Evolutionary conservation across 2,888 invertebrate species (phyloP), one percentile per base, ranked within the genome.

Genomic region (Noctua comes): DNA sequence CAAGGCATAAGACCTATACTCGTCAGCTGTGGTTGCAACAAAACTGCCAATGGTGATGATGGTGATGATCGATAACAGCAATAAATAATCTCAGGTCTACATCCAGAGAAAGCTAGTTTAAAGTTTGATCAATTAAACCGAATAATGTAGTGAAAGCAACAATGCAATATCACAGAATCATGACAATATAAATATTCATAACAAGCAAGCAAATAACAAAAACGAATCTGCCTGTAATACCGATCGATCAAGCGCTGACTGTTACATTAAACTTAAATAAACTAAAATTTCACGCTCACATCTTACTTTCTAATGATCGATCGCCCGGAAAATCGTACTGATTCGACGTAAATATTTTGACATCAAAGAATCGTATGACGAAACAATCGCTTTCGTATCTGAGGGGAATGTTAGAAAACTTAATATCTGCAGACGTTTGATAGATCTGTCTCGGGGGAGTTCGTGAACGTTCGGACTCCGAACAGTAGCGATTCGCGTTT

Each of bases 301-400:
- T 92, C 91, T 91, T 91, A 94, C 94, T 95, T 94, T 93, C 92
- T 91, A 91, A 90, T 95, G 96, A 96, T 96, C 94, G 96, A 96
- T 96, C 91, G 94, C 86, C 92, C 93, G 93, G 94, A 94, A 96
- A 96, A 96, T 96, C 91, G 94, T 89, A 91, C 91, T 88, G 93
- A 94, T 94, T 94, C 92, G 89, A 91, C 93, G 95, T 95, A 96
- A 96, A 96, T 96, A 96, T 96, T 96, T 93, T 96, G 96, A 96
- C 96, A 93, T 90, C 91, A 90, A 91, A 94, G 91, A 90, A 93
- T 95, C 94, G 95, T 94, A 96, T 96, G 94, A 94, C 95, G 92
- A 96, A 95, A 96, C 96, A 96, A 95, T 96, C 93, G 93, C 91
- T 93, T 94, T 94, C 90, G 90, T 93, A 95, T 92, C 91, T 91